Evolutionary conservation across 2,113 vertebrate genomes (phyloP), one percentile per base, ranked within the genome.

Genomic region (Petroica traversi): DNA sequence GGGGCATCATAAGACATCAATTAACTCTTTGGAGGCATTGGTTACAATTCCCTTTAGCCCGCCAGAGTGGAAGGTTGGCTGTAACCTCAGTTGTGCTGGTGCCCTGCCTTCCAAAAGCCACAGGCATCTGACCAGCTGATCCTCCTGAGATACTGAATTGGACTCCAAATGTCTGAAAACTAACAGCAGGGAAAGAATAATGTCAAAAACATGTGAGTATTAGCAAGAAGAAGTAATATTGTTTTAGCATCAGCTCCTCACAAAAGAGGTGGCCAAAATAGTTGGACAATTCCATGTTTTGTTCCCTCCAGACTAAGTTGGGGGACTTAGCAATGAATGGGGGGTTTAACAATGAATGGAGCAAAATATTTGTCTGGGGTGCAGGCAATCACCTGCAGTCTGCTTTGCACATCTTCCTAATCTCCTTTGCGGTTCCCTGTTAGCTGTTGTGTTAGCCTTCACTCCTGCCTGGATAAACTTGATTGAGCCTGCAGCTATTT

Each of bases 401-500:
- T 85, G 38, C 22, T 85, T 79, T 75, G 48, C 3, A 3, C 36
- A 45, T 55, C 41, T 76, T 78, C 46, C 69, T 82, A 31, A 38
- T 57, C 66, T 74, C 19, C 19, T 73, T 17, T 85, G 41, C 69
- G 57, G 19, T 9, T 83, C 33, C n/a, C 31, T 36, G 45, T 43
- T 79, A 76, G 63, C 43, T 89, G 5, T 41, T 79, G 58, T 87
- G 74, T 34, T 40, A 19, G 58, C 73, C 45, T 89, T 76, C 31
- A 7, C 23, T 95, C 49, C 29, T 0, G 3, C 29, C 72, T 51
- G 63, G 61, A 82, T 94, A 51, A 79, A 77, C 64, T 71, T 25
- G 34, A n/a, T 91, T 16, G 40, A 93, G 75, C 59, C 67, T 80
- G 87, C 71, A 89, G 92, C 90, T 97, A 80, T 96, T 93, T 97